Evolutionary conservation across 2,797 vertebrate genomes (phyloP).

Genomic region (Hyperoplus immaculatus): DNA sequence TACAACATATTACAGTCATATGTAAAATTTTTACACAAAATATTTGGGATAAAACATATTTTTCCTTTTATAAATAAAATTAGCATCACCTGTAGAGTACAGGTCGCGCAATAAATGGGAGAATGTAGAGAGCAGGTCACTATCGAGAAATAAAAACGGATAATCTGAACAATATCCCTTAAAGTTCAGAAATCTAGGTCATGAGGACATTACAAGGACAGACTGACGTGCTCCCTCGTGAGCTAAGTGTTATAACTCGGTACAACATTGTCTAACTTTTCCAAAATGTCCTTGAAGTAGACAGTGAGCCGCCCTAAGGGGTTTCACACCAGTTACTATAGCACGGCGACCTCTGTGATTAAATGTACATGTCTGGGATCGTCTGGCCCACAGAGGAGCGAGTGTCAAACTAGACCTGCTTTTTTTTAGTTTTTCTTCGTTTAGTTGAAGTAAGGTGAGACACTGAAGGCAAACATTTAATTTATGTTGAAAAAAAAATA

Average conservation of each 20-base stretch:
- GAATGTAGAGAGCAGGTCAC: too few relatives aligned
- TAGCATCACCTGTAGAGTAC: too few relatives aligned
- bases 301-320: slow-evolving; percentile 30
- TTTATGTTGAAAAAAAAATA: too few relatives aligned
- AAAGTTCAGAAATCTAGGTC: slow-evolving; percentile 15
- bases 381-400: slow-evolving; percentile 38
- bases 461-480: too few relatives aligned
- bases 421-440: slow-evolving; percentile 1
- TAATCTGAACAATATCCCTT: too few relatives aligned
- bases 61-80: too few relatives aligned
- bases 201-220: slow-evolving; percentile 34
- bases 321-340: slow-evolving; percentile 45
- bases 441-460: slow-evolving; percentile 5
- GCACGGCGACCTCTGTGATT: slow-evolving; percentile 65
- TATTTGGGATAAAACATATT: too few relatives aligned
- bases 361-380: slow-evolving; percentile 46
- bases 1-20: too few relatives aligned
- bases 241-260: slow-evolving; percentile 35
- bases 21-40: too few relatives aligned
- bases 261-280: slow-evolving; percentile 42
- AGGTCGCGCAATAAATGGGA: too few relatives aligned
- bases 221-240: slow-evolving; percentile 1
- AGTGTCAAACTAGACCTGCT: slow-evolving; percentile 24
- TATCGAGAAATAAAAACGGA: too few relatives aligned
- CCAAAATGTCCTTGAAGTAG: slow-evolving; percentile 52